These are phyloP conservation scores for Ceratosolen fusciceps DNA, from an alignment of 1,140 invertebrate genomes.

Conservation along the genomic window DNA sequence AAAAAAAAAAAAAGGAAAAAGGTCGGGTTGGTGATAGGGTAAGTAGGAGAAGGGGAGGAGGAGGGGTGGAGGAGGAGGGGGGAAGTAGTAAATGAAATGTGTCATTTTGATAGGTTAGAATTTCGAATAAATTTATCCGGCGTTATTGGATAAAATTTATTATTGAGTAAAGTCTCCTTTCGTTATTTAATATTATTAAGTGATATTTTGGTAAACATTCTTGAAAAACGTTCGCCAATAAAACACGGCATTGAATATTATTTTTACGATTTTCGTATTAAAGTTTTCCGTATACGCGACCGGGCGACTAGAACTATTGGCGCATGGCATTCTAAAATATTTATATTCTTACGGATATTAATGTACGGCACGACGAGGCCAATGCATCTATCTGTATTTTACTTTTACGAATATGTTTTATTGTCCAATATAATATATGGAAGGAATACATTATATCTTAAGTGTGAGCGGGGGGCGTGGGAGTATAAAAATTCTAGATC, in stretches of 20 bases:
- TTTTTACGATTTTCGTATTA: not conserved
- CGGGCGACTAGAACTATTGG: not conserved
- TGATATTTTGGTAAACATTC: not conserved
- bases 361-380: not conserved
- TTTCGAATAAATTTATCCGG: no score
- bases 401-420: not conserved
- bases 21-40: no score
- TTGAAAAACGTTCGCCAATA: not conserved
- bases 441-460: not conserved
- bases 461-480: not conserved
- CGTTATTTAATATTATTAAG: not conserved
- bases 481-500: not conserved
- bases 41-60: no score
- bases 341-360: not conserved
- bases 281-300: not conserved
- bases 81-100: no score
- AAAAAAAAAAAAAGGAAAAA: no score
- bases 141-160: not conserved
- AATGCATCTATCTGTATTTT: not conserved
- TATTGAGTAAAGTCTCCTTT: not conserved
- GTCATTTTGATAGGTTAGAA: no score
- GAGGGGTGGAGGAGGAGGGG: no score
- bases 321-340: not conserved
- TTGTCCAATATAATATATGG: not conserved
- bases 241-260: not conserved